These are phyloP conservation scores for Cynocephalus volans DNA, from an alignment of 2,113 vertebrate genomes.

Conservation along the genomic window DNA sequence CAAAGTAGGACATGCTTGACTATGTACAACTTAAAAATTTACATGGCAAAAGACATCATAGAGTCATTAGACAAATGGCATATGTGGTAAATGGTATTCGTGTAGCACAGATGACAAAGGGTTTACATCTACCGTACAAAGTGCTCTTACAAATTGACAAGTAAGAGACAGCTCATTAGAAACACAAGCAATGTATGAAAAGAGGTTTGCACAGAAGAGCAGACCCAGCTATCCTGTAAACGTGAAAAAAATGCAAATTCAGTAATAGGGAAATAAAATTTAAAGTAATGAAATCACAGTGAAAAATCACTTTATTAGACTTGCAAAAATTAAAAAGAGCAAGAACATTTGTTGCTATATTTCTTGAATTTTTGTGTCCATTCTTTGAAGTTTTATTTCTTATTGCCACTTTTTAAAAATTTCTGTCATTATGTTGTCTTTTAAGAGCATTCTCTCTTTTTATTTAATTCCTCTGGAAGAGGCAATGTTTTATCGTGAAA, in stretches of 20 bases:
- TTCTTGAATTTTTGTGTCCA: conserved; percentile 36
- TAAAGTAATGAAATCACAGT: not conserved
- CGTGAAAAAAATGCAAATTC: not conserved
- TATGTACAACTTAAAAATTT: not conserved
- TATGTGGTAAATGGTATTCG: not conserved
- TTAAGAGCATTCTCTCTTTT: not conserved
- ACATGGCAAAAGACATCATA: not conserved
- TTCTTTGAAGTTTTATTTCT: not conserved
- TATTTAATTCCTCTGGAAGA: conserved; percentile 27
- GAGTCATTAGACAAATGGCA: not conserved
- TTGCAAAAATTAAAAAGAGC: not conserved
- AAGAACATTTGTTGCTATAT: not conserved
- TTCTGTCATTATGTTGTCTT: not conserved
- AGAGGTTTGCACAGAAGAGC: not conserved
- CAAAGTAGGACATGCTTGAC: not conserved
- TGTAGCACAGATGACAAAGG: not conserved
- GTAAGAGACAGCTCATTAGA: not conserved
- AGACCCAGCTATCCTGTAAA: not conserved
- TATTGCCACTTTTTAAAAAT: not conserved
- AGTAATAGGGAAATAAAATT: conserved; percentile 8
- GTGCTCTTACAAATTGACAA: not conserved
- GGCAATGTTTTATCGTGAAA: not conserved
- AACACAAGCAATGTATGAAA: not conserved
- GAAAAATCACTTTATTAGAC: conserved; percentile 9
- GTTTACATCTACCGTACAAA: not conserved